Conservation (phyloP, 2,113 vertebrate species). For the Oxygymnocypris stewartii region DNA sequence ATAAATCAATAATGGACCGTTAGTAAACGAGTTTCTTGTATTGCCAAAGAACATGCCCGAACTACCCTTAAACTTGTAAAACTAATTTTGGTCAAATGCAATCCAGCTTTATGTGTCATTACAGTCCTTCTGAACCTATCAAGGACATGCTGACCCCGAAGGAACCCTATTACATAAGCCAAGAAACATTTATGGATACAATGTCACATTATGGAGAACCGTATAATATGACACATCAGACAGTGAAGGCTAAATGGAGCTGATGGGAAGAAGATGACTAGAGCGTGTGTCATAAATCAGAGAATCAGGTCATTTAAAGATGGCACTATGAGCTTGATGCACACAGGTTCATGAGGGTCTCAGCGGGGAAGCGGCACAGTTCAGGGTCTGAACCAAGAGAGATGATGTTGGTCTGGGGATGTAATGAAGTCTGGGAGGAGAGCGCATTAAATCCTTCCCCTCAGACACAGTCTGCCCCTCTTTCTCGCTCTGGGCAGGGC, state of each 20-base stretch:
- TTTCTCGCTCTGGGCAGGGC: neutral
- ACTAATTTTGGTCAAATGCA: neutral
- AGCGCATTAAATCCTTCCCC: slow-evolving; percentile 2
- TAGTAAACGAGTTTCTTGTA: neutral
- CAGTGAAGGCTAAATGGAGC: slow-evolving; percentile 20
- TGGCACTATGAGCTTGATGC: neutral
- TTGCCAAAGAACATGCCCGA: neutral
- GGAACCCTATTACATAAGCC: neutral
- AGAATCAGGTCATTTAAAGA: slow-evolving; percentile 1
- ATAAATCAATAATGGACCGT: neutral
- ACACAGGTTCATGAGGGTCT: neutral
- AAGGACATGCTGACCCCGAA: slow-evolving; percentile 17
- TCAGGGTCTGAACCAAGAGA: slow-evolving; percentile 22
- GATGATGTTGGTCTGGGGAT: neutral
- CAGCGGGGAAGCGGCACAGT: neutral
- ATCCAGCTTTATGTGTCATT: neutral
- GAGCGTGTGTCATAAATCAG: slow-evolving; percentile 19
- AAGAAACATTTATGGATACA: neutral
- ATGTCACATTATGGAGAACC: slow-evolving; percentile 8
- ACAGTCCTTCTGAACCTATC: neutral
- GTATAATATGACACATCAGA: slow-evolving; percentile 9
- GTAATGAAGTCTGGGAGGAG: neutral
- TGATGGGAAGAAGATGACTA: slow-evolving; percentile 8
- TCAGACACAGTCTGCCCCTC: neutral
- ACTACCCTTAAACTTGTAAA: neutral